Conservation (phyloP, 2,113 vertebrate species). For the Pituophis catenifer region DNA sequence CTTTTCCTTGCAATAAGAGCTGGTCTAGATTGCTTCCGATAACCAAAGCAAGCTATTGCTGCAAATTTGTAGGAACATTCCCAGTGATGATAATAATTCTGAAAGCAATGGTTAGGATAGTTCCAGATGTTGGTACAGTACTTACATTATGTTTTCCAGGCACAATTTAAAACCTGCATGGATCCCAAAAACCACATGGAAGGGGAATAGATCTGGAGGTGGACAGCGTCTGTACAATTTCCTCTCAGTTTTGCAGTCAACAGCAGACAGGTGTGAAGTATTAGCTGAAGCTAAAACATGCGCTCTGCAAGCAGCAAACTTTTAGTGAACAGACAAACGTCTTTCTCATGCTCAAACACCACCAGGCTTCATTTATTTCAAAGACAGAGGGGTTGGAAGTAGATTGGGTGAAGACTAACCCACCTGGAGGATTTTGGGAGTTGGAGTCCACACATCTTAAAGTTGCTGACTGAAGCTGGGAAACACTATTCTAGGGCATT, state of each 20-base stretch:
- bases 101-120: conserved; percentile 26
- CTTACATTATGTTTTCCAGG: conserved; percentile 53
- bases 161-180: conserved; percentile 49
- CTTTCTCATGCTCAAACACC: not conserved
- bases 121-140: conserved; percentile 57
- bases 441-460: not conserved
- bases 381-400: not conserved
- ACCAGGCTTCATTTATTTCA: not conserved
- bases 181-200: conserved; percentile 71
- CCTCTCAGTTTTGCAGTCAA: conserved; percentile 64
- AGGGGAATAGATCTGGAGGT: conserved; percentile 68
- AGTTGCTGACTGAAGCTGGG: not conserved
- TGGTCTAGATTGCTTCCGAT: conserved; percentile 34
- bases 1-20: conserved; percentile 9
- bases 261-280: conserved; percentile 60
- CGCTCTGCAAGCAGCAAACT: conserved; percentile 44
- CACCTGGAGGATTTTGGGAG: not conserved
- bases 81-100: conserved; percentile 45
- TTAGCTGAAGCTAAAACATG: conserved; percentile 40
- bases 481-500: not conserved
- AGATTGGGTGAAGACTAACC: not conserved
- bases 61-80: conserved; percentile 40
- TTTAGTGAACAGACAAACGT: conserved; percentile 16
- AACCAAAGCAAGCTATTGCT: conserved; percentile 30
- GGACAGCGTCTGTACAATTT: conserved; percentile 68